phyloP scores from a whole-genome alignment of 2,888 invertebrate species.

The Phyllotreta cruciferae region DNA sequence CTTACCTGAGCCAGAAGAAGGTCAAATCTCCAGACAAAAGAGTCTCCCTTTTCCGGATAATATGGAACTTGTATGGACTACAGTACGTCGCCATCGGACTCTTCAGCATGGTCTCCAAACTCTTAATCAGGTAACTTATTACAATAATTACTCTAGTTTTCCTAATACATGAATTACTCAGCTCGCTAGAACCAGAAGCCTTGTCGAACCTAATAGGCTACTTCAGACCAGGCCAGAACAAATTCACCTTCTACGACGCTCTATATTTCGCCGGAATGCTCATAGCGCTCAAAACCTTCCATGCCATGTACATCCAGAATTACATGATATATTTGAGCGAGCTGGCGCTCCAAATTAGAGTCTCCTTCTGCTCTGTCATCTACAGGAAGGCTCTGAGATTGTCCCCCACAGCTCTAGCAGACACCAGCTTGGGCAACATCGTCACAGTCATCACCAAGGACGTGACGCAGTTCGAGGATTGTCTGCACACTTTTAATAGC shows the following conservation, averaged over 20 bases:
- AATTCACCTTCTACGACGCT: constrained; percentile 64
- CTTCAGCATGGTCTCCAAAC: constrained; percentile 38
- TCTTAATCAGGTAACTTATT: constrained; percentile 39
- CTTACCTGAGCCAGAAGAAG: constrained; percentile 45
- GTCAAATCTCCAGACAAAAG: constrained; percentile 41
- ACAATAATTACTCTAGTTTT: too few relatives aligned
- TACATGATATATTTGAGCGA: constrained; percentile 77
- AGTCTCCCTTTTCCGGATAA: constrained; percentile 43
- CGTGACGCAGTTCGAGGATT: constrained; percentile 87
- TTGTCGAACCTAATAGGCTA: constrained; percentile 73
- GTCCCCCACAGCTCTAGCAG: constrained; percentile 41
- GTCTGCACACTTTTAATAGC: constrained; percentile 86
- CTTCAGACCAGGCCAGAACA: constrained; percentile 65
- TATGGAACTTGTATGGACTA: constrained; percentile 48
- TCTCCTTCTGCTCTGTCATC: constrained; percentile 81
- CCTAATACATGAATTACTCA: too few relatives aligned
- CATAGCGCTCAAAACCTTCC: constrained; percentile 68
- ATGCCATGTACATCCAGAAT: constrained; percentile 74
- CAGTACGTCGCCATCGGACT: constrained; percentile 41
- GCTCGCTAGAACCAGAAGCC: constrained; percentile 70
- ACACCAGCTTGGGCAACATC: constrained; percentile 60
- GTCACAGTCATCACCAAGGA: constrained; percentile 94
- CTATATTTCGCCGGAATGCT: constrained; percentile 74
- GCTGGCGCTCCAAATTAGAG: constrained; percentile 80
- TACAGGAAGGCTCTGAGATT: constrained; percentile 62